Evolutionary conservation across 2,888 invertebrate genomes (phyloP).

Genomic region (Nymphalis c-album): DNA sequence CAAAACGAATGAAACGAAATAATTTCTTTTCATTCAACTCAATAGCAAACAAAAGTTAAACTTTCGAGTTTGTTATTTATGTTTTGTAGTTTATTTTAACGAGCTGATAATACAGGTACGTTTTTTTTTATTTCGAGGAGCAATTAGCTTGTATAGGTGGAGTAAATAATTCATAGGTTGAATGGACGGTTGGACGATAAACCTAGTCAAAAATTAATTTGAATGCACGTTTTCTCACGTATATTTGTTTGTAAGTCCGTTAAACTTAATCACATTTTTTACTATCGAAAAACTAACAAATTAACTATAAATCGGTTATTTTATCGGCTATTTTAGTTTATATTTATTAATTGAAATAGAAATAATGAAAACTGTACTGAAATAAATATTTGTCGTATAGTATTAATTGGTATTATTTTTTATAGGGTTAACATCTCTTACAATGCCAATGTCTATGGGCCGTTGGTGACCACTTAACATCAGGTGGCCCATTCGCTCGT

Average conservation of each 20-base stretch:
- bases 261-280: background rate
- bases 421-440: no score
- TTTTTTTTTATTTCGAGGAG: constrained; percentile 36
- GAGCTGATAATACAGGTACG: constrained; percentile 22
- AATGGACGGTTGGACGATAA: constrained; percentile 22
- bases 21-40: constrained; percentile 25
- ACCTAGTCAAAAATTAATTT: constrained; percentile 1
- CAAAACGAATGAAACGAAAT: constrained; percentile 14
- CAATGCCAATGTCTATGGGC: no score
- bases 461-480: no score
- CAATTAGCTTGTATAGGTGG: constrained; percentile 32
- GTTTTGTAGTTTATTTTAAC: constrained; percentile 33
- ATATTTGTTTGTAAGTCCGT: background rate
- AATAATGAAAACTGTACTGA: no score
- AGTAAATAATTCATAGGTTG: constrained; percentile 36
- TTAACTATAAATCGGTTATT: no score
- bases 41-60: constrained; percentile 25
- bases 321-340: no score
- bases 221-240: background rate
- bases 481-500: no score
- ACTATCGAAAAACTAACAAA: no score
- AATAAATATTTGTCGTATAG: no score
- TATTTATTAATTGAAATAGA: no score
- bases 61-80: constrained; percentile 31
- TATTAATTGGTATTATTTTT: no score